A percentile compares a stretch with the other conserved stretches of the same genome.
These are phyloP conservation scores for Enoplosus armatus DNA, from an alignment of 2,797 vertebrate species.

Conservation along the genomic window DNA sequence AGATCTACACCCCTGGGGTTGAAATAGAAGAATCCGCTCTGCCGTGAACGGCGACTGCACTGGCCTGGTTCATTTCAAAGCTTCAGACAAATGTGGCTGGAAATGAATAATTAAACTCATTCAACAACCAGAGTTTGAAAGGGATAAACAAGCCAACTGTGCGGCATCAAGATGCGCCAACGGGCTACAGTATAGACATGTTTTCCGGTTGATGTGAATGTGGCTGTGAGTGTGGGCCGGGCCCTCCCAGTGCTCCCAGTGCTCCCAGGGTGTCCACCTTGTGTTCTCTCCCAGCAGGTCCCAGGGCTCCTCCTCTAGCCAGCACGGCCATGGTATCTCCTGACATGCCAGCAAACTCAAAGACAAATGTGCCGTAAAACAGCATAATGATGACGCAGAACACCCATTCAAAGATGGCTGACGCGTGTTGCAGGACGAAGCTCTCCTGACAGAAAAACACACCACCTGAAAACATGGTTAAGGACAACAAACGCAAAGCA, in stretches of 20 bases:
- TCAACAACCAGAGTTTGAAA: constrained; percentile 42
- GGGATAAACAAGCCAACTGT: constrained; percentile 40
- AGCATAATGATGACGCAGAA: constrained; percentile 89
- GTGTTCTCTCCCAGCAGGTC: constrained; percentile 69
- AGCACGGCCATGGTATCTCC: constrained; percentile 86
- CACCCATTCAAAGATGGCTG: constrained; percentile 90
- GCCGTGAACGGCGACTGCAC: constrained; percentile 34
- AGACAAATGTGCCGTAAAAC: constrained; percentile 89
- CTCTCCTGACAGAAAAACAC: constrained; percentile 90
- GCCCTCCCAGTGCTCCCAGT: constrained; percentile 57
- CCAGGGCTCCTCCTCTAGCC: constrained; percentile 79
- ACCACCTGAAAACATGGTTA: constrained; percentile 82
- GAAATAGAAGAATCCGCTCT: constrained; percentile 32
- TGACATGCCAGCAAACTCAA: constrained; percentile 87
- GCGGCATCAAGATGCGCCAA: constrained; percentile 39
- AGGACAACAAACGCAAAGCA: constrained; percentile 62
- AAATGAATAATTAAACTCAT: constrained; percentile 64
- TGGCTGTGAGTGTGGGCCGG: constrained; percentile 64
- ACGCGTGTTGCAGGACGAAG: constrained; percentile 86
- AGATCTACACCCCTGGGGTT: constrained; percentile 14
- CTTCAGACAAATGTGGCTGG: constrained; percentile 40
- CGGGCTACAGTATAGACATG: constrained; percentile 80
- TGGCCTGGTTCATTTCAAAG: constrained; percentile 54
- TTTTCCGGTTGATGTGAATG: constrained; percentile 73
- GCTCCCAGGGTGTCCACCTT: constrained; percentile 80